These are phyloP conservation scores for Chloroclysta siterata DNA, from an alignment of 2,888 invertebrate genomes.

Conservation along the genomic window DNA sequence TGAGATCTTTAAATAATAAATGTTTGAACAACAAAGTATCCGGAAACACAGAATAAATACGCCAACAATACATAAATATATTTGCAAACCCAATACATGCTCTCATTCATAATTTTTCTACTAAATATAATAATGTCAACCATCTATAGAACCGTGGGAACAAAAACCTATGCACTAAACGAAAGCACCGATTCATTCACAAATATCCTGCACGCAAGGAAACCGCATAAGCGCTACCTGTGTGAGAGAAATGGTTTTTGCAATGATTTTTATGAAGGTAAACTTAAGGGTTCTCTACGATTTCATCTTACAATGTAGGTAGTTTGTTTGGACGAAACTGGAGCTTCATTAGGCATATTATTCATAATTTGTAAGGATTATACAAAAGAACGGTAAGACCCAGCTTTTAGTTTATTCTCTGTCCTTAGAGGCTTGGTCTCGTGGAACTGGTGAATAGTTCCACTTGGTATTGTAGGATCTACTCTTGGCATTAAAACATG, in stretches of 20 bases:
- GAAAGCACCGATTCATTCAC: constrained; percentile 72
- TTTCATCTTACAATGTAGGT: constrained; percentile 25
- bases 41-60: background rate
- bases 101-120: too few relatives aligned
- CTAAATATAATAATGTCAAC: constrained; percentile 2
- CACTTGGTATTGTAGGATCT: too few relatives aligned
- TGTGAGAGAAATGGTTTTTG: constrained; percentile 46
- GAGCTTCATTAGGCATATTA: background rate
- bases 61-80: too few relatives aligned
- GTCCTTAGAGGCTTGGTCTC: too few relatives aligned
- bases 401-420: too few relatives aligned
- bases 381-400: too few relatives aligned
- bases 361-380: too few relatives aligned
- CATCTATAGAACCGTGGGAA: constrained; percentile 66
- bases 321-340: background rate
- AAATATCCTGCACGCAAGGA: constrained; percentile 82
- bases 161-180: constrained; percentile 61
- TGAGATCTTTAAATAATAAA: too few relatives aligned
- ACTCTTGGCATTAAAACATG: too few relatives aligned
- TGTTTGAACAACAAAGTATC: too few relatives aligned
- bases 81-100: too few relatives aligned
- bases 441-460: too few relatives aligned
- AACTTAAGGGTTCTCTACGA: constrained; percentile 62
- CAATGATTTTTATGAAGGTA: constrained; percentile 37
- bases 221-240: constrained; percentile 76